A percentile compares a stretch with the other conserved stretches of the same genome.
phyloP scores from a whole-genome alignment of 2,888 invertebrate species.

The Plebejus melissa region DNA sequence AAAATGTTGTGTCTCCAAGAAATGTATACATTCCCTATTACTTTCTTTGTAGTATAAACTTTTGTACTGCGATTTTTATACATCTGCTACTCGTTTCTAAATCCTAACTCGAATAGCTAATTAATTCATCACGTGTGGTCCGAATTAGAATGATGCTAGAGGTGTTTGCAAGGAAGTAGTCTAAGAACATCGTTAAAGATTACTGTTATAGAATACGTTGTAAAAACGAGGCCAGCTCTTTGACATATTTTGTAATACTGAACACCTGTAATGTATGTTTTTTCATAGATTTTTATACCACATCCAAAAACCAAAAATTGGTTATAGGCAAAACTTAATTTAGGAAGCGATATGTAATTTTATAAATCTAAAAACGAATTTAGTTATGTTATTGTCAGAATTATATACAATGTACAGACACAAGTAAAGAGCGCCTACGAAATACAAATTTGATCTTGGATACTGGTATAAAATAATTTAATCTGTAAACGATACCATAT shows the following conservation, averaged over 20 bases:
- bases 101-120: conserved; percentile 3
- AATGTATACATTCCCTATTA: background rate
- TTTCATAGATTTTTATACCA: conserved; percentile 47
- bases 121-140: conserved; percentile 35
- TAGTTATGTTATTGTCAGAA: conserved; percentile 50
- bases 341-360: conserved; percentile 39
- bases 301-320: conserved; percentile 59
- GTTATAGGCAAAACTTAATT: conserved; percentile 36
- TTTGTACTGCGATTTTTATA: conserved; percentile 20
- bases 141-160: conserved; percentile 42
- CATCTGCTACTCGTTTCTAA: conserved; percentile 14
- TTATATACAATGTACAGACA: conserved; percentile 40
- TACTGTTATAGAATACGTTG: conserved; percentile 43
- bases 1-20: background rate
- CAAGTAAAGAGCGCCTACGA: conserved; percentile 39
- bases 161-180: conserved; percentile 37
- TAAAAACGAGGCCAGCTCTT: conserved; percentile 56
- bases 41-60: conserved; percentile 1
- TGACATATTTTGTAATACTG: conserved; percentile 44
- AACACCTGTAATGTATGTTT: conserved; percentile 38
- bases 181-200: background rate
- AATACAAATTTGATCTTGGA: conserved; percentile 60
- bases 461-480: conserved; percentile 49
- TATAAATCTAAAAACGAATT: conserved; percentile 40
- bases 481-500: conserved; percentile 33